Percentiles rank a stretch among this genome's conserved stretches.
These are phyloP conservation scores for Girardinus metallicus DNA, from an alignment of 2,797 vertebrate genomes.

Conservation along the genomic window DNA sequence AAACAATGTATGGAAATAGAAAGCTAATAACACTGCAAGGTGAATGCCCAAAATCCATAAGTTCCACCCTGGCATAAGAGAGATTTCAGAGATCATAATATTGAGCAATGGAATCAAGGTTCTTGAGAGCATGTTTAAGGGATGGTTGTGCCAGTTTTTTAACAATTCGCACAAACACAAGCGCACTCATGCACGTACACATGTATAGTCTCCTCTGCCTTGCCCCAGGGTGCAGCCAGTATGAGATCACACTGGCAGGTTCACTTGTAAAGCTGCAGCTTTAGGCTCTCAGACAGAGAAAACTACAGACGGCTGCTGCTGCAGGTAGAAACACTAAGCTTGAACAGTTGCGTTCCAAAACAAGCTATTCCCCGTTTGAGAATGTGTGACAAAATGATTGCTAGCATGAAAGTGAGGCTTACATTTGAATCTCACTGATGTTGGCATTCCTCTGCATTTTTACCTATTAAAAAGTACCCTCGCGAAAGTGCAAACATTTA, in stretches of 20 bases:
- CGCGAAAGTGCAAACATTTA: slow-evolving; percentile 27
- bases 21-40: slow-evolving; percentile 53
- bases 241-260: slow-evolving; percentile 82
- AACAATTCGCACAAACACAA: slow-evolving; percentile 60
- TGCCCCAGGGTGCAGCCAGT: slow-evolving; percentile 81
- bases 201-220: slow-evolving; percentile 75
- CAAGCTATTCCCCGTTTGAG: slow-evolving; percentile 59
- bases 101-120: slow-evolving; percentile 79
- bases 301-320: slow-evolving; percentile 71
- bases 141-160: slow-evolving; percentile 77
- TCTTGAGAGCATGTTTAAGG: slow-evolving; percentile 75
- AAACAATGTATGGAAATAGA: slow-evolving; percentile 68
- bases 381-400: slow-evolving; percentile 71
- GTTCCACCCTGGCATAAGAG: slow-evolving; percentile 58
- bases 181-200: slow-evolving; percentile 47
- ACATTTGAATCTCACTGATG: slow-evolving; percentile 50
- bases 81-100: slow-evolving; percentile 70
- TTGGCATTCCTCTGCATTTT: slow-evolving; percentile 44
- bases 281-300: slow-evolving; percentile 75
- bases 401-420: slow-evolving; percentile 60
- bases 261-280: slow-evolving; percentile 82
- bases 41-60: slow-evolving; percentile 63
- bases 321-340: slow-evolving; percentile 72
- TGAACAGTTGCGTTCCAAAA: slow-evolving; percentile 61
- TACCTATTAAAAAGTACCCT: slow-evolving; percentile 21